phyloP scores from a whole-genome alignment of 2,797 vertebrate species.

The Neosalanx taihuensis region DNA sequence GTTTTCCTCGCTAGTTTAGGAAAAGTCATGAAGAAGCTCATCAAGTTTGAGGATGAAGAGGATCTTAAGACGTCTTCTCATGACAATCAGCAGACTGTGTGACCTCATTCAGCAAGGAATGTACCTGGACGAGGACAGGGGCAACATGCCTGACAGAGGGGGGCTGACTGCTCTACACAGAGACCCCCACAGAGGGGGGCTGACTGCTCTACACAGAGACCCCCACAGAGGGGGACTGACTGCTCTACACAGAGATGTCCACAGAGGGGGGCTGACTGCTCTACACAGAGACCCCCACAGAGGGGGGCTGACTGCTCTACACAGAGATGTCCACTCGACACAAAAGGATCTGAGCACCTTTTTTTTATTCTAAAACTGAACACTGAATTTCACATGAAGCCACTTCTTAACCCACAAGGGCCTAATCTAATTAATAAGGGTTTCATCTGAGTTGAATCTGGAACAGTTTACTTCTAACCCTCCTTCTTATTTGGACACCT shows the following conservation, averaged over 20 bases:
- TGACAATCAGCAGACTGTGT: constrained; percentile 52
- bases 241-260: no score
- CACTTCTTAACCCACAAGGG: constrained; percentile 40
- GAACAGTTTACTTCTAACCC: constrained; percentile 63
- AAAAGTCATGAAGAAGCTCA: constrained; percentile 60
- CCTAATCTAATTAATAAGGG: constrained; percentile 49
- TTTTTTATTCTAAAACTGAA: constrained; percentile 32
- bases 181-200: no score
- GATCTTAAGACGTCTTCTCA: constrained; percentile 44
- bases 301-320: no score
- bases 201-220: no score
- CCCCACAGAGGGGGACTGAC: no score
- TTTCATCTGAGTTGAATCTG: constrained; percentile 46
- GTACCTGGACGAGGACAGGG: no score
- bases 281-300: no score
- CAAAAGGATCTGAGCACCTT: constrained; percentile 49
- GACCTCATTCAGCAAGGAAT: no score
- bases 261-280: no score
- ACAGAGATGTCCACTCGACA: constrained; percentile 27
- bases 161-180: no score
- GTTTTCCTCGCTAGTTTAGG: constrained; percentile 52
- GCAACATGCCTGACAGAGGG: no score
- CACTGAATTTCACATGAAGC: constrained; percentile 28
- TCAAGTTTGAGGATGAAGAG: constrained; percentile 54
- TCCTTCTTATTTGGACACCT: constrained; percentile 30